Evolutionary conservation across 2,113 vertebrate species (phyloP).

Genomic region (Barbus barbus): DNA sequence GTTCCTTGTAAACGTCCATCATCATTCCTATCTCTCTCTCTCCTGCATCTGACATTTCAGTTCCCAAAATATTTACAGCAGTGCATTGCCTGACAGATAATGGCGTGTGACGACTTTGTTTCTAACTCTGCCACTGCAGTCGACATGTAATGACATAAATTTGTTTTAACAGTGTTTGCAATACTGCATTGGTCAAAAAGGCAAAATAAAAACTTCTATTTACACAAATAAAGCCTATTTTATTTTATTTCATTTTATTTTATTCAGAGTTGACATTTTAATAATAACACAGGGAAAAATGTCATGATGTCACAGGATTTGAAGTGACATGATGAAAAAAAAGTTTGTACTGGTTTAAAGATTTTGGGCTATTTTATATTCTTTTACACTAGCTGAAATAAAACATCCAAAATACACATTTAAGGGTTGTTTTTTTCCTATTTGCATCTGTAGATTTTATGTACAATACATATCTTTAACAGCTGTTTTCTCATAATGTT

Average conservation of each 20-base stretch:
- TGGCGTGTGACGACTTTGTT: neutral
- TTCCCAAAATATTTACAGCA: conserved; percentile 43
- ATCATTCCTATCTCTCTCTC: conserved; percentile 33
- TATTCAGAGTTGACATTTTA: neutral
- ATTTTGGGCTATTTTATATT: too few species aligned
- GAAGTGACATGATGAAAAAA: too few species aligned
- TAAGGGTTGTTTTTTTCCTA: too few species aligned
- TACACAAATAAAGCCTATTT: neutral
- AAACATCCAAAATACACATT: too few species aligned
- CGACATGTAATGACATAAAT: neutral
- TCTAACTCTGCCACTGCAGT: neutral
- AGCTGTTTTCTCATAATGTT: too few species aligned
- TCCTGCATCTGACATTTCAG: conserved; percentile 28
- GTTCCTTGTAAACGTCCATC: conserved; percentile 54
- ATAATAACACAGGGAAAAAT: neutral
- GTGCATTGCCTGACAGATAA: neutral
- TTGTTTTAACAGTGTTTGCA: neutral
- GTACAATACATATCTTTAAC: too few species aligned
- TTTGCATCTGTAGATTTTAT: too few species aligned
- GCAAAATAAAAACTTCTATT: neutral
- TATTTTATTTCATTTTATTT: too few species aligned
- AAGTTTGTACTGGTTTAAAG: too few species aligned
- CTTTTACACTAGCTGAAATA: too few species aligned
- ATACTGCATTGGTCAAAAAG: neutral
- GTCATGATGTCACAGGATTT: neutral